These are phyloP conservation scores for Holothuria leucospilota DNA, from an alignment of 53 echinoderm and acorn worm genomes.

Conservation along the genomic window DNA sequence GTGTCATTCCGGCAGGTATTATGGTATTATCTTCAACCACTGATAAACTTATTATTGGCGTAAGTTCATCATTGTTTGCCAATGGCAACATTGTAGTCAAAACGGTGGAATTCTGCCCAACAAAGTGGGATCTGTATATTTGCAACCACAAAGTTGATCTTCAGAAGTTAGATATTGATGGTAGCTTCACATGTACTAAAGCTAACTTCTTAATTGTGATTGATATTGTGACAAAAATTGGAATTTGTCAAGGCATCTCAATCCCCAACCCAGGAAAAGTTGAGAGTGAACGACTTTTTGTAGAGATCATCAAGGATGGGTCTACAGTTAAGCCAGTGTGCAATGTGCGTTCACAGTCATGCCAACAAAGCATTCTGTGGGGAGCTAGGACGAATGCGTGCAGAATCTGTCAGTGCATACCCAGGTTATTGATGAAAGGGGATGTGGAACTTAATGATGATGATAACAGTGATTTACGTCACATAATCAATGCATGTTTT, in stretches of 20 bases:
- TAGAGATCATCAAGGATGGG: no score
- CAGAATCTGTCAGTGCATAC: background rate
- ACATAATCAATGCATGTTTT: background rate
- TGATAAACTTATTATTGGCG: background rate
- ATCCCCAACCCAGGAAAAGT: no score
- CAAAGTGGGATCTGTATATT: background rate
- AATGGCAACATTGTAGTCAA: background rate
- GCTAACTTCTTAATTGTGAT: background rate
- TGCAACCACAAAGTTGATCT: slow-evolving; percentile 2
- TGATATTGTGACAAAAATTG: background rate
- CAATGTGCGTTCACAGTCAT: background rate
- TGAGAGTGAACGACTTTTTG: no score
- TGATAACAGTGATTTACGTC: slow-evolving; percentile 9
- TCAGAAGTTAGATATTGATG: background rate
- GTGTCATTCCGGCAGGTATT: background rate
- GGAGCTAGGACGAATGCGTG: background rate
- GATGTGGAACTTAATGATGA: slow-evolving; percentile 8
- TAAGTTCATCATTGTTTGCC: background rate
- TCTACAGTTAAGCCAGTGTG: no score
- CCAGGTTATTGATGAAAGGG: background rate
- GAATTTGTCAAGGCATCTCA: background rate
- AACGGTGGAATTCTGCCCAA: background rate
- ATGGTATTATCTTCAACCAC: background rate
- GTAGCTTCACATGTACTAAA: slow-evolving; percentile 1
- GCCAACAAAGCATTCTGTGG: background rate